Evolutionary conservation across 2,797 vertebrate genomes (phyloP).

Genomic region (Micrastur ruficollis): DNA sequence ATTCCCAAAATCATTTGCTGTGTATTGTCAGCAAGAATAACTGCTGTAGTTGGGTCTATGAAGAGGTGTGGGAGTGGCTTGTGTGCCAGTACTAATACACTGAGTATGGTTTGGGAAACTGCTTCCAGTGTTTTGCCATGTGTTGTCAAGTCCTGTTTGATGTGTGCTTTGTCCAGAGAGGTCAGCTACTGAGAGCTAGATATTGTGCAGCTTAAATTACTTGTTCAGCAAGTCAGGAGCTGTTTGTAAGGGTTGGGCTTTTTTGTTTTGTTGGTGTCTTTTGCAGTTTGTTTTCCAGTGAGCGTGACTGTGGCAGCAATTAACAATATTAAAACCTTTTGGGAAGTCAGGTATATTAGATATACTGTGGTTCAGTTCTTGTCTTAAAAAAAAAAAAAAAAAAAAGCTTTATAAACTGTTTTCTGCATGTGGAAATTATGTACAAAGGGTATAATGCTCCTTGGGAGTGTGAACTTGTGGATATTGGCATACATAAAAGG

Average conservation of each 20-base stretch:
- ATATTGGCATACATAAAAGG: background rate
- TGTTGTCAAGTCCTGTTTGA: background rate
- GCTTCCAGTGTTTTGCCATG: background rate
- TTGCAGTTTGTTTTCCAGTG: background rate
- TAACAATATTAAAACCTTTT: background rate
- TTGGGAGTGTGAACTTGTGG: background rate
- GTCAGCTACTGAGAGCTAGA: background rate
- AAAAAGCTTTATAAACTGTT: background rate
- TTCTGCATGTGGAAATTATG: background rate
- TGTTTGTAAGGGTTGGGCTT: background rate
- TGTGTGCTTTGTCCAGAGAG: background rate
- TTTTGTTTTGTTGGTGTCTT: background rate
- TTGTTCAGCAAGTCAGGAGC: background rate
- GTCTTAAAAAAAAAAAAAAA: background rate
- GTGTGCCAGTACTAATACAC: fast-evolving
- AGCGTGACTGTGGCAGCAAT: background rate
- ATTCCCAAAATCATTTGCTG: background rate
- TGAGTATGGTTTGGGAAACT: background rate
- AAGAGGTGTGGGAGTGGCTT: fast-evolving
- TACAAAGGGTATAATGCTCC: background rate
- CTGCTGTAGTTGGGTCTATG: fast-evolving
- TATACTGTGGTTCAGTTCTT: background rate
- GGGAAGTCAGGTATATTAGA: fast-evolving
- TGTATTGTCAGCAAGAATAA: fast-evolving
- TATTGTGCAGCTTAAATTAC: fast-evolving